Percentiles rank a stretch among this genome's conserved stretches.
These are phyloP conservation scores for Brevimyrus niger DNA, from an alignment of 2,113 vertebrate species.

Conservation along the genomic window DNA sequence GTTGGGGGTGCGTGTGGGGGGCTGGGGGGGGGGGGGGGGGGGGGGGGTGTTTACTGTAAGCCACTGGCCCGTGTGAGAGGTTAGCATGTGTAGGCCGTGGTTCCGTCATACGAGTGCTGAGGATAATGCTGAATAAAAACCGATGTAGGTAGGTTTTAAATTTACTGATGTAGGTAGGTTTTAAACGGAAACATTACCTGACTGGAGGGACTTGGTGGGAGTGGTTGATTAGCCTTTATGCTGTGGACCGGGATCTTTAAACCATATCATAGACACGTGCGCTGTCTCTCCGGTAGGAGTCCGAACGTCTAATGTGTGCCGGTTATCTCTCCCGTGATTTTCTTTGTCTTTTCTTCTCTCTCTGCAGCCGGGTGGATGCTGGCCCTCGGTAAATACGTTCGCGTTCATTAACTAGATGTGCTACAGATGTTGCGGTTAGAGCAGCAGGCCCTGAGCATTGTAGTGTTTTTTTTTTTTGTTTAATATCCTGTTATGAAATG, in stretches of 20 bases:
- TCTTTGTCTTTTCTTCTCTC: background rate
- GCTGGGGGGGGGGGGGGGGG: background rate
- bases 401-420: background rate
- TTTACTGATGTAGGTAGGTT: background rate
- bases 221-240: too few species aligned
- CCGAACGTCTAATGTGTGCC: background rate
- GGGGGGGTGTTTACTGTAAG: background rate
- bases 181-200: background rate
- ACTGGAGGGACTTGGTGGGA: background rate
- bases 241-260: background rate
- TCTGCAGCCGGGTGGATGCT: background rate
- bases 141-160: background rate
- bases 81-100: background rate
- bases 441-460: background rate
- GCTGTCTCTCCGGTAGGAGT: background rate
- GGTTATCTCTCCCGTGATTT: background rate
- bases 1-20: too few species aligned
- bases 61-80: background rate
- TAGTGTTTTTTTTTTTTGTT: background rate
- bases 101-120: background rate
- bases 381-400: background rate
- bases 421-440: background rate
- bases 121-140: background rate
- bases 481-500: background rate
- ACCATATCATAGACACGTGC: background rate